These are phyloP conservation scores for Spizaetus ornatus DNA, from an alignment of 2,113 vertebrate genomes.

Conservation along the genomic window DNA sequence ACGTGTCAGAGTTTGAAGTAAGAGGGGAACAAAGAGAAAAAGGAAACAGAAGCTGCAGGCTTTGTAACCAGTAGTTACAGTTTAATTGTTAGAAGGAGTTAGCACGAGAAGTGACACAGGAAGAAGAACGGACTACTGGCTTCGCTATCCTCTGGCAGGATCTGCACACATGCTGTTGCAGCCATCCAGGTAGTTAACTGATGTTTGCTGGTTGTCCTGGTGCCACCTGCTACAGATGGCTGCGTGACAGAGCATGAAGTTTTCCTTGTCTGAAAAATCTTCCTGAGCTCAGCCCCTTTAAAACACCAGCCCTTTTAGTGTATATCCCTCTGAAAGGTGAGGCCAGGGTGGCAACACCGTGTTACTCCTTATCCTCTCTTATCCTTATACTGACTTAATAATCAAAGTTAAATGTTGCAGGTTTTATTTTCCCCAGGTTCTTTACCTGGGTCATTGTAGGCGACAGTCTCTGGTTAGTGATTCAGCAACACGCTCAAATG, in stretches of 20 bases:
- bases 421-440: neutral
- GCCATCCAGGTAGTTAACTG: neutral
- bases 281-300: neutral
- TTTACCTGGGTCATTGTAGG: neutral
- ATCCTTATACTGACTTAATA: neutral
- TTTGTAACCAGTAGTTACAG: neutral
- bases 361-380: neutral
- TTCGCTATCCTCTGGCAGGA: neutral
- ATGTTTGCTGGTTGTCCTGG: neutral
- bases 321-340: neutral
- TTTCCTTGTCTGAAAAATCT: neutral
- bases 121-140: neutral
- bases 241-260: neutral
- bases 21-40: neutral
- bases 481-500: fast-evolving
- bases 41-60: neutral
- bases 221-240: neutral
- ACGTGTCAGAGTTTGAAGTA: neutral
- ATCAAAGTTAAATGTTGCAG: neutral
- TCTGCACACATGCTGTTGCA: neutral
- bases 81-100: neutral
- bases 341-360: fast-evolving
- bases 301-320: neutral
- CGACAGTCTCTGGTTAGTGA: neutral
- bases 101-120: neutral